Evolutionary conservation across 2,888 invertebrate genomes (phyloP), one percentile per base, ranked within the genome.

Genomic region (Tanypteryx hageni): DNA sequence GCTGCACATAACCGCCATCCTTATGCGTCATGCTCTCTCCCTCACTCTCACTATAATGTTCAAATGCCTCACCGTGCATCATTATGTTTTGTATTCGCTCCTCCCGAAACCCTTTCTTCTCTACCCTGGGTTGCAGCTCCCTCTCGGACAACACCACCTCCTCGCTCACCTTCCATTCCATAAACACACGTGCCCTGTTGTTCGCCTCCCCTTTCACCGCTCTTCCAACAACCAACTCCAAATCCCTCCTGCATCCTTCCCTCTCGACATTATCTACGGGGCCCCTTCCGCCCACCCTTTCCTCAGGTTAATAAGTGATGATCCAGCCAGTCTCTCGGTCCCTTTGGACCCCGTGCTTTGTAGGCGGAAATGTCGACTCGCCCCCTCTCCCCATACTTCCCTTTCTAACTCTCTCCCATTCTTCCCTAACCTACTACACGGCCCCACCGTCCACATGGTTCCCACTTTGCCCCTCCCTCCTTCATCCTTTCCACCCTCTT

Each of bases 251-350:
- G 18, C 64, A 7, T 9, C 68, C 18, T 18, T 68, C 3, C 68
- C 18, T 76, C 76, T 76, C 76, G 76, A 76, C 76, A 76, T 76
- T 76, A 76, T 76, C 76, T 76, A 76, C 76, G 22, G 4, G 76
- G 76, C 76, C 76, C 76, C 76, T 76, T 76, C 76, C 76, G 76
- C 76, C 76, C 27, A 27, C 22, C 76, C 76, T 68, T 18, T 0
- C 68, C 68, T 76, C 76, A 22, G 76, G 27, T 76, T 76, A 76
- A 76, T 76, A 76, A 76, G 76, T 76, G 76, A 76, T 76, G 76
- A 76, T 22, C 76, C 76, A 76, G 76, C 27, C 76, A 27, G 22
- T 76, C 76, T 76, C 76, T 64, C 76, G 76, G 22, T 76, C 76
- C 76, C 76, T 76, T 27, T 76, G 76, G 76, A 18, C 76, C 64